These are phyloP conservation scores for Rhinoraja longicauda DNA, from an alignment of 2,797 vertebrate species.

Conservation along the genomic window DNA sequence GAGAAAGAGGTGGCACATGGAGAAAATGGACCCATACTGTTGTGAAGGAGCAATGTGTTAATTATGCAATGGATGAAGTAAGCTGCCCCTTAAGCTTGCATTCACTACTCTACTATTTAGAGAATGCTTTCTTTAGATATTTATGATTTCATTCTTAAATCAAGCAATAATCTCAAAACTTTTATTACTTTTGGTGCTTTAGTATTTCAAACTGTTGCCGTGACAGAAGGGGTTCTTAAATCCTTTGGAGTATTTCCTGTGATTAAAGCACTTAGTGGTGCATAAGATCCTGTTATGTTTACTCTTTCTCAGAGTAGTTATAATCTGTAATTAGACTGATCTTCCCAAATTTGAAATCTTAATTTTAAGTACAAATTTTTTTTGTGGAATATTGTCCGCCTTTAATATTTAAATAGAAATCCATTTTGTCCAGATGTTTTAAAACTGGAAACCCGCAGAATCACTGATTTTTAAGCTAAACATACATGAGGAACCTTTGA, in stretches of 20 bases:
- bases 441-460: background rate
- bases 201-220: background rate
- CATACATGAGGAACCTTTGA: background rate
- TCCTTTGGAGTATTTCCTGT: slow-evolving; percentile 26
- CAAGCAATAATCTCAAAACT: background rate
- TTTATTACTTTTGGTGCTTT: slow-evolving; percentile 3
- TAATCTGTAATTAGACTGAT: slow-evolving; percentile 29
- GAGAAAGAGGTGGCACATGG: background rate
- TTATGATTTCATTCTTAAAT: background rate
- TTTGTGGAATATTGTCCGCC: background rate
- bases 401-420: background rate
- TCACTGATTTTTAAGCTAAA: background rate
- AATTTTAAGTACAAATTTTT: slow-evolving; percentile 10
- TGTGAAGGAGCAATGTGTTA: background rate
- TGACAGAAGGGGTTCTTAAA: slow-evolving; percentile 28
- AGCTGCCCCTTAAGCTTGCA: background rate
- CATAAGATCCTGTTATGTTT: slow-evolving; percentile 6
- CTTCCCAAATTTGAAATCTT: background rate
- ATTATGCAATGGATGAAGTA: background rate
- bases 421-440: too few species aligned
- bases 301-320: slow-evolving; percentile 27
- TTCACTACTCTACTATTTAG: background rate
- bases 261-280: slow-evolving; percentile 35
- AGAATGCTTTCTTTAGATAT: slow-evolving; percentile 5
- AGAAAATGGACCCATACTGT: background rate